phyloP scores from a whole-genome alignment of 2,888 invertebrate genomes.

The Callyntrura guangdongensis region DNA sequence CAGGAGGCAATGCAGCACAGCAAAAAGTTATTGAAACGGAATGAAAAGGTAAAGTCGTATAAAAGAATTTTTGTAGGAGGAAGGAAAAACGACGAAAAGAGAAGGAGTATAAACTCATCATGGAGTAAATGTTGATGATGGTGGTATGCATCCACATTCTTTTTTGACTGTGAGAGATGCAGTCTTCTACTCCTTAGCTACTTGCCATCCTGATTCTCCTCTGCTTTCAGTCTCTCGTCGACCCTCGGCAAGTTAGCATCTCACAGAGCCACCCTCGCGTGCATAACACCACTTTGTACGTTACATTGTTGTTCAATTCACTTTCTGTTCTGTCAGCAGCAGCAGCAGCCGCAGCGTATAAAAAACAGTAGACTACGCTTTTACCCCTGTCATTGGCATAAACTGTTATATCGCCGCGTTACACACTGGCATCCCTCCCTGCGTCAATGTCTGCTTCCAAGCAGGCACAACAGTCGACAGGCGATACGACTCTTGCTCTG shows the following conservation, averaged over 20 bases:
- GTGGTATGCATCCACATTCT: background rate
- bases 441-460: background rate
- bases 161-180: background rate
- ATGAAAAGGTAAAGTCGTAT: constrained; percentile 11
- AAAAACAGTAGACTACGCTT: too few relatives aligned
- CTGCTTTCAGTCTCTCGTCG: constrained; percentile 74
- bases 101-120: background rate
- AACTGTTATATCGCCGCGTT: too few relatives aligned
- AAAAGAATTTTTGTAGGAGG: constrained; percentile 27
- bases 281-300: background rate
- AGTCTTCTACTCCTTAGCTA: constrained; percentile 44
- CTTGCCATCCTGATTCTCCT: constrained; percentile 65
- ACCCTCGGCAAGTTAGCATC: constrained; percentile 74
- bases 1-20: constrained; percentile 28
- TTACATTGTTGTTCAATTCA: constrained; percentile 34
- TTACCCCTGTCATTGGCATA: background rate
- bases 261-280: constrained; percentile 50
- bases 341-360: background rate
- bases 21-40: constrained; percentile 21
- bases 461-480: background rate
- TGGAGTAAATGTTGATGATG: constrained; percentile 5
- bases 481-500: background rate
- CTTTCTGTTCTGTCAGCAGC: constrained; percentile 24
- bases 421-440: too few relatives aligned
- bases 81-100: constrained; percentile 47